These are phyloP conservation scores for Nemapogon koenigi DNA, from an alignment of 2,888 invertebrate genomes.

Conservation along the genomic window DNA sequence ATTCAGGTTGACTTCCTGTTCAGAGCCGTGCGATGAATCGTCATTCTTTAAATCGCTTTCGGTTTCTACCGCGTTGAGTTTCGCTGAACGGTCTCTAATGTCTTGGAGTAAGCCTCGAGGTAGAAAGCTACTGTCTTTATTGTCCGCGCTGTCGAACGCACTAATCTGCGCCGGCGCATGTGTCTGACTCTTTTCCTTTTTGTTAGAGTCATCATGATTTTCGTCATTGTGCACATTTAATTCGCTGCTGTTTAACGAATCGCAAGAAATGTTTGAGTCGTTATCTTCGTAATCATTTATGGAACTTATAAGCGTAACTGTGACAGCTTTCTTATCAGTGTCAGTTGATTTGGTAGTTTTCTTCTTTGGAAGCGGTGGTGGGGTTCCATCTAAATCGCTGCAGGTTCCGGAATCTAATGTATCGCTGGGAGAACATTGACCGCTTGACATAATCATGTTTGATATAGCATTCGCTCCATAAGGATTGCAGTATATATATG, in stretches of 20 bases:
- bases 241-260: constrained; percentile 79
- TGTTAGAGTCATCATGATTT: constrained; percentile 44
- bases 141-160: constrained; percentile 29
- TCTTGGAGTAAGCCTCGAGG: constrained; percentile 73
- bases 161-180: constrained; percentile 36
- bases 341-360: constrained; percentile 65
- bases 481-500: constrained; percentile 69
- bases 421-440: constrained; percentile 84
- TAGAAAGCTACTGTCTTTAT: constrained; percentile 58
- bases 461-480: constrained; percentile 58
- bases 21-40: constrained; percentile 21
- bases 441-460: constrained; percentile 74
- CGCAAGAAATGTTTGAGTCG: constrained; percentile 81
- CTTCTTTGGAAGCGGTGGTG: constrained; percentile 72
- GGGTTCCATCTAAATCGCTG: constrained; percentile 80
- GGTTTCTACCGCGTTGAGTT: constrained; percentile 52
- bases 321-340: constrained; percentile 56
- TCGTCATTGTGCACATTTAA: constrained; percentile 60
- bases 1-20: constrained; percentile 45
- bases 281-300: constrained; percentile 73
- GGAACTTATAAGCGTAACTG: constrained; percentile 62
- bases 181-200: constrained; percentile 44
- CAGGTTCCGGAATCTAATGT: constrained; percentile 86
- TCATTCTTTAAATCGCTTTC: constrained; percentile 43
- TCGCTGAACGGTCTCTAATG: constrained; percentile 70